Conservation (phyloP, 2,113 vertebrate genomes). For the Dendrocopos noguchii region DNA sequence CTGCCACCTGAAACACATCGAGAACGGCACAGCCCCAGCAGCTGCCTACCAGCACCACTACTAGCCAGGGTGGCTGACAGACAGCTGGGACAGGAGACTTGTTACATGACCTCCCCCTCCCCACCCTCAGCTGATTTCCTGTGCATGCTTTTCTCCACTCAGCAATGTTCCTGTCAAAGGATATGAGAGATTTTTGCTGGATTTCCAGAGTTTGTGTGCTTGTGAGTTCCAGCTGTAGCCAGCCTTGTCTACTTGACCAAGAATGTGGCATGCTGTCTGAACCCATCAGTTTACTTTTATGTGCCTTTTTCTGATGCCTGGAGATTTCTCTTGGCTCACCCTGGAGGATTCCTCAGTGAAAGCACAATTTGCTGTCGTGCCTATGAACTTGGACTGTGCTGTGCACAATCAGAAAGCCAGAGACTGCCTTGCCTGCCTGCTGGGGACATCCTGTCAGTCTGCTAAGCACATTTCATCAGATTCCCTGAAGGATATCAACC, state of each 20-base stretch:
- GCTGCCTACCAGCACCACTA: conserved; percentile 74
- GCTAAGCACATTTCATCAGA: not conserved
- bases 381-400: not conserved
- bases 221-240: not conserved
- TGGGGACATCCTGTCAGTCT: not conserved
- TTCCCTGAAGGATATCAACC: not conserved
- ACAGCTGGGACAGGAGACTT: not conserved
- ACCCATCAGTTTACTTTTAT: not conserved
- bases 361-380: not conserved
- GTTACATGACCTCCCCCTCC: not conserved
- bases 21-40: conserved; percentile 72
- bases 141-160: not conserved
- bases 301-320: conserved; percentile 22
- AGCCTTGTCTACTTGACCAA: not conserved
- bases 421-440: not conserved
- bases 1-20: conserved; percentile 91
- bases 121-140: not conserved
- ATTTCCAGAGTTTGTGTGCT: not conserved
- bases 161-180: not conserved
- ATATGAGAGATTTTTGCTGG: not conserved
- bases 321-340: not conserved
- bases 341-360: conserved; percentile 17
- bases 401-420: not conserved
- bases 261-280: not conserved
- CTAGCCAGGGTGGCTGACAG: conserved; percentile 9